A percentile compares a stretch with the other conserved stretches of the same genome.
Conservation (phyloP, 2,113 vertebrate species). For the Pseudopodoces humilis region DNA sequence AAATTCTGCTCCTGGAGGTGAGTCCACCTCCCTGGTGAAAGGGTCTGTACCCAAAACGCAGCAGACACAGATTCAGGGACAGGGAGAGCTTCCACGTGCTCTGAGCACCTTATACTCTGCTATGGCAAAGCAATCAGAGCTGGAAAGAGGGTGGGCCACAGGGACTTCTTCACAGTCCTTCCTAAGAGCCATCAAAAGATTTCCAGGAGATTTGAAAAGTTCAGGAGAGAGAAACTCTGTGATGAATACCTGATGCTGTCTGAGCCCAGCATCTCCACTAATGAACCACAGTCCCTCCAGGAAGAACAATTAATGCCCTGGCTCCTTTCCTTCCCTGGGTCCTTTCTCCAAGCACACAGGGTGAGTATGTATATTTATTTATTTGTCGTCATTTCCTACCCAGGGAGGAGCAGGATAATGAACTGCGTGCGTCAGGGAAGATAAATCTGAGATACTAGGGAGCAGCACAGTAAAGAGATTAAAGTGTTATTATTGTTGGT, state of each 20-base stretch:
- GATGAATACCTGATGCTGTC: slow-evolving; percentile 33
- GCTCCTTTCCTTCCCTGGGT: slow-evolving; percentile 57
- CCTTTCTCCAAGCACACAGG: slow-evolving; percentile 34
- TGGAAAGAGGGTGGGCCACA: rapidly evolving
- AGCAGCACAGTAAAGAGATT: slow-evolving; percentile 86
- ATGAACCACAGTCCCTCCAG: slow-evolving; percentile 67
- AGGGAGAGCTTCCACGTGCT: neutral
- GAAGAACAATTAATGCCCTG: slow-evolving; percentile 66
- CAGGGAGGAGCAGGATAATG: slow-evolving; percentile 81
- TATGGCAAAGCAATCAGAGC: neutral
- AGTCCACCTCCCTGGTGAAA: neutral
- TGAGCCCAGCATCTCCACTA: slow-evolving; percentile 44
- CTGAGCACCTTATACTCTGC: neutral
- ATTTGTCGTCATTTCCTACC: slow-evolving; percentile 81
- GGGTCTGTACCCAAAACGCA: neutral
- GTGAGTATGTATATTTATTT: slow-evolving; percentile 71
- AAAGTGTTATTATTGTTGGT: slow-evolving; percentile 84
- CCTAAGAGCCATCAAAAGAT: neutral
- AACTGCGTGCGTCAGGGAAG: slow-evolving; percentile 84
- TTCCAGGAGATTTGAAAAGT: slow-evolving; percentile 42
- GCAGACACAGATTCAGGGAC: neutral
- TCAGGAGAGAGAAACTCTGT: slow-evolving; percentile 5
- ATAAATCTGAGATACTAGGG: slow-evolving; percentile 86
- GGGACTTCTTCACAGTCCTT: rapidly evolving
- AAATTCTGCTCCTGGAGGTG: neutral